These are phyloP conservation scores for Drosophila yakuba DNA, from an alignment of 1,140 invertebrate species.

Conservation along the genomic window DNA sequence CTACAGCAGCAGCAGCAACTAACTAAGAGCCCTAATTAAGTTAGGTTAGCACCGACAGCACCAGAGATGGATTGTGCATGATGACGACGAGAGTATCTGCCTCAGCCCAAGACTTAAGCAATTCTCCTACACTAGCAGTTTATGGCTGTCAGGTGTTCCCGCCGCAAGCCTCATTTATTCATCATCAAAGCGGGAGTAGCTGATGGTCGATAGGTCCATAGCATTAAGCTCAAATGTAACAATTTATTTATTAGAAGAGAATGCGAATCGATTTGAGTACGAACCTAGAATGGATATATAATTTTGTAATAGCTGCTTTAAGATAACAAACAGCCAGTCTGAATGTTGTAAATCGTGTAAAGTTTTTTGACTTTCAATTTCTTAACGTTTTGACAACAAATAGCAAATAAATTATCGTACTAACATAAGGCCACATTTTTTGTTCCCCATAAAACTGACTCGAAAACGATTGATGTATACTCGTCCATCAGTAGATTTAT, in stretches of 20 bases:
- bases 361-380: slow-evolving; percentile 1
- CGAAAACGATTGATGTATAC: not conserved
- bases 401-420: not conserved
- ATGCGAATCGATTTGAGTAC: slow-evolving; percentile 12
- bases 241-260: slow-evolving; percentile 57
- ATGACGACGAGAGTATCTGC: slow-evolving; percentile 52
- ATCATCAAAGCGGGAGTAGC: not conserved
- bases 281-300: not conserved
- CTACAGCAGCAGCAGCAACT: slow-evolving; percentile 34
- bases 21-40: slow-evolving; percentile 31
- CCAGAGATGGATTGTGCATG: not conserved
- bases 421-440: not conserved
- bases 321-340: slow-evolving; percentile 7
- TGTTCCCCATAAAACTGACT: not conserved
- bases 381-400: not conserved
- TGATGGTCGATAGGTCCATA: slow-evolving; percentile 34
- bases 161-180: not conserved
- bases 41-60: slow-evolving; percentile 2
- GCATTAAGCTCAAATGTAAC: slow-evolving; percentile 40
- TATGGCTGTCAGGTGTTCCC: not conserved
- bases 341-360: slow-evolving; percentile 3
- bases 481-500: not conserved
- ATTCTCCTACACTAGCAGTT: slow-evolving; percentile 48
- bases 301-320: not conserved
- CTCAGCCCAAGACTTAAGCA: slow-evolving; percentile 72